A percentile compares a stretch with the other conserved stretches of the same genome.
phyloP scores from a whole-genome alignment of 2,888 invertebrate species.

The Chymomyza procnemis region DNA sequence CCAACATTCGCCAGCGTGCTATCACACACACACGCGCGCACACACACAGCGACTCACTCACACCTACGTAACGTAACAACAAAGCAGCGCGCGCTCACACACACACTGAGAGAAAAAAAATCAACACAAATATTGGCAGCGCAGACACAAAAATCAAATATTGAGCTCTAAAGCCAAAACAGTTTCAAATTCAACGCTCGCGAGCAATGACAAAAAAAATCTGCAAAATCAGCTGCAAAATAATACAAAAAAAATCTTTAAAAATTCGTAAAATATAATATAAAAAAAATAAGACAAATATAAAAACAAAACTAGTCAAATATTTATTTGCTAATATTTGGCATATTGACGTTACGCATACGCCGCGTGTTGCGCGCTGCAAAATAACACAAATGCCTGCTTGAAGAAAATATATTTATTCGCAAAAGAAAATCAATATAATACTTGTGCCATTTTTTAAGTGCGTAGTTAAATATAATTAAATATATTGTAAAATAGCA shows the following conservation, averaged over 20 bases:
- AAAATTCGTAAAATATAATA: neutral
- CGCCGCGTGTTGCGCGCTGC: constrained; percentile 45
- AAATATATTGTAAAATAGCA: neutral
- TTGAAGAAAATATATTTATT: constrained; percentile 39
- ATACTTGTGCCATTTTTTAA: constrained; percentile 52
- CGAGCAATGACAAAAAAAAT: constrained; percentile 66
- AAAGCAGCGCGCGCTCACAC: constrained; percentile 14
- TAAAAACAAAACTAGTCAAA: constrained; percentile 21
- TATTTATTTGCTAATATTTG: constrained; percentile 41
- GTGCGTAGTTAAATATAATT: constrained; percentile 40
- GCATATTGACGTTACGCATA: constrained; percentile 47
- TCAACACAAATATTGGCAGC: constrained; percentile 39
- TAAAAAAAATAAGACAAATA: constrained; percentile 23
- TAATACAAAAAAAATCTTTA: neutral
- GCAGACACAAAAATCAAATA: constrained; percentile 62
- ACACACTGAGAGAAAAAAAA: constrained; percentile 3
- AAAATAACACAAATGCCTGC: constrained; percentile 11
- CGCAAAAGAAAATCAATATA: constrained; percentile 24
- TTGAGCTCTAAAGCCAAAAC: constrained; percentile 57
- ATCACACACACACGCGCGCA: constrained; percentile 45
- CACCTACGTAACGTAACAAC: constrained; percentile 25
- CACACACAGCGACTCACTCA: constrained; percentile 23
- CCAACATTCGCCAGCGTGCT: constrained; percentile 29
- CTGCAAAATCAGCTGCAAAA: constrained; percentile 30
- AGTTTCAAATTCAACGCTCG: constrained; percentile 70